phyloP scores from a whole-genome alignment of 2,113 vertebrate species.

The Malurus cyaneus region DNA sequence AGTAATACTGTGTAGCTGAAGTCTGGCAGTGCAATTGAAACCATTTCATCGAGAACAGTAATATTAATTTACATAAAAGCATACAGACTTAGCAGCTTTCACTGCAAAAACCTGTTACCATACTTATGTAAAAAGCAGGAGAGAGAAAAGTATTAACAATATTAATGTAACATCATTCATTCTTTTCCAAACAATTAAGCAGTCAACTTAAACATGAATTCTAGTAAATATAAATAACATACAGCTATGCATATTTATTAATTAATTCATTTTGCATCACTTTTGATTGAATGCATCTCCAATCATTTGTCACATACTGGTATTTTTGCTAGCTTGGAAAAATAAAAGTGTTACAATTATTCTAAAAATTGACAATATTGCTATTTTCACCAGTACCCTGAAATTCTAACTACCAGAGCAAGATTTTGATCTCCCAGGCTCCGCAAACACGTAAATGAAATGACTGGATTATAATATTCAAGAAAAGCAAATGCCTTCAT shows the following conservation, averaged over 20 bases:
- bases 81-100: neutral
- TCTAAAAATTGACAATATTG: neutral
- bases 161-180: neutral
- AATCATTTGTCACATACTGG: neutral
- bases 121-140: neutral
- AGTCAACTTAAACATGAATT: neutral
- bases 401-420: neutral
- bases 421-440: neutral
- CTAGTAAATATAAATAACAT: neutral
- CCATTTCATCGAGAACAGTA: neutral
- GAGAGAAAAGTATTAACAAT: neutral
- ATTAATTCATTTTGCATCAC: neutral
- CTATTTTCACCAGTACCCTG: neutral
- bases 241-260: neutral
- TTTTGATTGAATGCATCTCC: neutral
- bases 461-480: rapidly evolving
- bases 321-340: neutral
- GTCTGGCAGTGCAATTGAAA: neutral
- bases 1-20: neutral
- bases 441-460: neutral
- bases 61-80: neutral
- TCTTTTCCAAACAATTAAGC: neutral
- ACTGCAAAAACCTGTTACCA: neutral
- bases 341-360: neutral
- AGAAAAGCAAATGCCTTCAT: neutral